Conservation (phyloP, 2,113 vertebrate species). For the Heteronetta atricapilla region DNA sequence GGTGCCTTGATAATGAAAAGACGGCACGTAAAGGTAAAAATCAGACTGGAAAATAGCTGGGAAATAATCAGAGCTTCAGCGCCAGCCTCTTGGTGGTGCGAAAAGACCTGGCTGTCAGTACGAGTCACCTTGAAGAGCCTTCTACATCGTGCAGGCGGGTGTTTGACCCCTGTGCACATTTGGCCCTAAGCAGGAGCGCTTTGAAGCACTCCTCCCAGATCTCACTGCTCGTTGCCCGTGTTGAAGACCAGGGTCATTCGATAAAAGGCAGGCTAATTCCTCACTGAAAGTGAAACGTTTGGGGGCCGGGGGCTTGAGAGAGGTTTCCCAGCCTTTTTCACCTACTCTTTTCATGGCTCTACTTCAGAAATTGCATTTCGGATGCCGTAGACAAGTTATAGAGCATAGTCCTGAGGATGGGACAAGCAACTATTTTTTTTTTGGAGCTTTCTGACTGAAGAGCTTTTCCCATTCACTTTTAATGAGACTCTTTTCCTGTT, state of each 20-base stretch:
- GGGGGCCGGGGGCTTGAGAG: neutral
- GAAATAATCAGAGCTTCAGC: neutral
- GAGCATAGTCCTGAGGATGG: neutral
- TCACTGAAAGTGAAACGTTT: neutral
- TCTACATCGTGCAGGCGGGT: neutral
- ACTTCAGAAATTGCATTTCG: neutral
- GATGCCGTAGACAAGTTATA: neutral
- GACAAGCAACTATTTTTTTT: neutral
- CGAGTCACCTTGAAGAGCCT: neutral
- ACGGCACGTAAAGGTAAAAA: neutral
- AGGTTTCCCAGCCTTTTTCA: neutral
- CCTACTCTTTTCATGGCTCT: neutral
- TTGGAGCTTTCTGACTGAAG: neutral
- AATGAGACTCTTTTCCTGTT: conserved; percentile 5
- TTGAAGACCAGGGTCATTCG: neutral
- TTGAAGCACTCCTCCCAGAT: neutral
- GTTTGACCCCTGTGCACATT: neutral
- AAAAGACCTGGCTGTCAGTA: neutral
- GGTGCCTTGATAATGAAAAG: too few species aligned
- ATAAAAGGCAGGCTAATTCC: neutral
- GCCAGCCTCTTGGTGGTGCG: neutral
- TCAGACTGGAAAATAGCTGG: neutral
- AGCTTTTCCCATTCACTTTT: conserved; percentile 26
- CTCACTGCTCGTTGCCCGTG: neutral
- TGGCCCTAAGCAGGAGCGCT: neutral